Percentiles rank a stretch among this genome's conserved stretches.
Conservation (phyloP, 53 echinoderm and acorn worm species). For the Hippasteria phrygiana region DNA sequence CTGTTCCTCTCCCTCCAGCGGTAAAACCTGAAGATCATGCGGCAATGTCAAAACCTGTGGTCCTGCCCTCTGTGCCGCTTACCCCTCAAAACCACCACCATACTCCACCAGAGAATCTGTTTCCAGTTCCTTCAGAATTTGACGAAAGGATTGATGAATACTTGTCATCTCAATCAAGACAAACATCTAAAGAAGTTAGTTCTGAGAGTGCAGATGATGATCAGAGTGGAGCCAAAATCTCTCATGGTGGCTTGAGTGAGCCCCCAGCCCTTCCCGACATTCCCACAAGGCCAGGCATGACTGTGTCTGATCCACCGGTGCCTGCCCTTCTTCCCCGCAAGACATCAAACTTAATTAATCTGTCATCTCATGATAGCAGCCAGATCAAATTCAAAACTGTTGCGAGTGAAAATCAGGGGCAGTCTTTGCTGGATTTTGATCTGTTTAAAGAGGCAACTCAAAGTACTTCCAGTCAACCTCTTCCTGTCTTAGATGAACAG, state of each 20-base stretch:
- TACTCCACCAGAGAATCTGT: not conserved
- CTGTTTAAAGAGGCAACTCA: not conserved
- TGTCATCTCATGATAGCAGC: not conserved
- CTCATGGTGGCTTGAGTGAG: not conserved
- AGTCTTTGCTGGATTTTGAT: not conserved
- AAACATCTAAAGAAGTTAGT: not conserved
- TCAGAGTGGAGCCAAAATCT: too few species aligned
- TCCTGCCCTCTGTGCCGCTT: not conserved
- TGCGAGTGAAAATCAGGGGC: not conserved
- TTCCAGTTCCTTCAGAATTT: not conserved
- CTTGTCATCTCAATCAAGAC: not conserved
- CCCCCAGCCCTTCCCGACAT: constrained; percentile 4
- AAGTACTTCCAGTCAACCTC: not conserved
- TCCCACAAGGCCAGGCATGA: not conserved
- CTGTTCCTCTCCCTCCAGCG: constrained; percentile 40
- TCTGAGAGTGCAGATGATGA: not conserved
- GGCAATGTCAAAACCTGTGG: not conserved
- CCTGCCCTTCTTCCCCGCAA: constrained; percentile 2
- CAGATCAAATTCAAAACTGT: not conserved
- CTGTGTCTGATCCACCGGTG: not conserved
- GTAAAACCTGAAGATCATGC: not conserved
- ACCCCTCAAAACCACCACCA: not conserved
- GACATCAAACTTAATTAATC: constrained; percentile 31
- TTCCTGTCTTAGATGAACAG: not conserved
- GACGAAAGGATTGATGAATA: not conserved